Percentiles rank a stretch among this genome's conserved stretches.
These are phyloP conservation scores for Maccullochella peelii DNA, from an alignment of 2,113 vertebrate species.

Conservation along the genomic window DNA sequence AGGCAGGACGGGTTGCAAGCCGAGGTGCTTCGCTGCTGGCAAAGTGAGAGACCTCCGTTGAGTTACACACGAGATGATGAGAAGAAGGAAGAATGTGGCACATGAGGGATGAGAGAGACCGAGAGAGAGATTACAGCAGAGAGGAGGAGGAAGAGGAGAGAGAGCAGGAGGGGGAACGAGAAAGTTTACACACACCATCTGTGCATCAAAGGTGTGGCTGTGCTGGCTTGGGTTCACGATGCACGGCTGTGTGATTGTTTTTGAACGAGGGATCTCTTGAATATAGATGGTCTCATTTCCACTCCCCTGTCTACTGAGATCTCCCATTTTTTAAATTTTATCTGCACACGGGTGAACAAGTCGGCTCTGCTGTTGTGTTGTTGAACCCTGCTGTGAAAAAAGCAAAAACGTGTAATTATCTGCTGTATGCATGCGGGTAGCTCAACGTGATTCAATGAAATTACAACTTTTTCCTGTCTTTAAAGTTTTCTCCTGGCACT, in stretches of 20 bases:
- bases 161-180: slow-evolving; percentile 49
- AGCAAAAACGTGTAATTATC: slow-evolving; percentile 42
- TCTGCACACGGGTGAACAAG: slow-evolving; percentile 59
- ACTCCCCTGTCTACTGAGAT: slow-evolving; percentile 30
- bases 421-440: slow-evolving; percentile 2
- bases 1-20: slow-evolving; percentile 20
- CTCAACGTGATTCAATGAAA: slow-evolving; percentile 26
- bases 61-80: slow-evolving; percentile 55
- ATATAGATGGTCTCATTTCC: slow-evolving; percentile 76
- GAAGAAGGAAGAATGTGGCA: slow-evolving; percentile 54
- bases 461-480: slow-evolving; percentile 32
- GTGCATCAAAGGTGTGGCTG: slow-evolving; percentile 71
- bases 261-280: slow-evolving; percentile 68
- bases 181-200: slow-evolving; percentile 70
- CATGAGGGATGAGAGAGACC: slow-evolving; percentile 42
- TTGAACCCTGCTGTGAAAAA: slow-evolving; percentile 29
- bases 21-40: slow-evolving; percentile 32
- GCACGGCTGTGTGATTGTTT: slow-evolving; percentile 66
- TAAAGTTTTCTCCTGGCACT: slow-evolving; percentile 40
- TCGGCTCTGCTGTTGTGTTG: slow-evolving; percentile 40
- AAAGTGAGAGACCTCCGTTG: slow-evolving; percentile 46
- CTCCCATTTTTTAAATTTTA: slow-evolving; percentile 43
- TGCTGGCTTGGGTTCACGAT: slow-evolving; percentile 43
- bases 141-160: slow-evolving; percentile 29
- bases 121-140: slow-evolving; percentile 31